Base-by-base conservation (phyloP, 53 echinoderm and acorn worm species). In the Mesocentrotus franciscanus region DNA sequence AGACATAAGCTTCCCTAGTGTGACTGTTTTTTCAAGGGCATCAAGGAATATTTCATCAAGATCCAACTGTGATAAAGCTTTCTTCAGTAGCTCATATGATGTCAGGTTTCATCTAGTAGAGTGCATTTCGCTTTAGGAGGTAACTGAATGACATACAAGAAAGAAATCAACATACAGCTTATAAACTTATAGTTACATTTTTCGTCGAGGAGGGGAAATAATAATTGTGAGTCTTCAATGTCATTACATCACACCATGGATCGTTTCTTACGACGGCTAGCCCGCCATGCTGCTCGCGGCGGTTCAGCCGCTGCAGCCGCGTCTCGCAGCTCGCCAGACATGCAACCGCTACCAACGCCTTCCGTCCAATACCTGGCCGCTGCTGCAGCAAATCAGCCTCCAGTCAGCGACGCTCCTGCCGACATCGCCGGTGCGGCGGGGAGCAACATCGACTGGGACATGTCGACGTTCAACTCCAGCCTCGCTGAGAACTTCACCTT, bases 201-300 rank as follows among this genome's bases (percentile, higher is more conserved):
- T 76, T 76, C 33, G 29, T 27, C 30, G 10, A 4, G 76, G 27
- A 18, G 20, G 64, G 15, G 15, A 33, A 12, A 32, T 11, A 32
- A 14, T 14, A 76, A 13, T n/a, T 76, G 12, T 76, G 14, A 76
- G 76, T 39, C 22, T 81, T 59, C 58, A 13, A 87, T 87, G 87
- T 57, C 87, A 13, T 57, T 87, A 58, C 58, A 27, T 87, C 87
- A 87, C 56, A 87, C 57, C 11, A 97, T 97, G 97, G 97, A 97
- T 92, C 93, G 91, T 24, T 95, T 97, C 30, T 94, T 97, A 36
- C 94, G 94, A 78, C 95, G 97, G 75, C 94, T 97, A 78, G 95
- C 94, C 22, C 96, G 97, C 87, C 78, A 96, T 62, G 66, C 85
- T 62, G 85, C 66, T 1, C 71, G 92, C 26, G 92, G 96, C 33